Base-by-base conservation (phyloP, 2,888 invertebrate genomes). In the Drosophila bunnanda region DNA sequence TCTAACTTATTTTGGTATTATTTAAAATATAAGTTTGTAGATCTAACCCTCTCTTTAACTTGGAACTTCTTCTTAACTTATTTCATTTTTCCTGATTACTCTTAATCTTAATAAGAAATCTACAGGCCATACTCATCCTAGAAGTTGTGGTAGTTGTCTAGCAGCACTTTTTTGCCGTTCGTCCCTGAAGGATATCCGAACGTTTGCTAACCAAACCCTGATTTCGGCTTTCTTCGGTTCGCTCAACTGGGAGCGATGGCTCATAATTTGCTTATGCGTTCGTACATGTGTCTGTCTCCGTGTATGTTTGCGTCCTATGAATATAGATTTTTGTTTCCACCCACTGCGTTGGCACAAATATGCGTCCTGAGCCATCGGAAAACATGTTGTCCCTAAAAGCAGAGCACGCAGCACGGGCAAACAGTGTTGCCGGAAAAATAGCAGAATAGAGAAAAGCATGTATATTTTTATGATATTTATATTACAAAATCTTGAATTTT, bases 251-350 rank as follows among this genome's bases (percentile, higher is more conserved):
- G 61, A 61, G 39, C 71, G 70, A 64, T 67, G 66, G 52, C 54
- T 67, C 66, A 67, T 67, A 67, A 64, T 67, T 67, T 67, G 66
- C 66, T 67, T 67, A 54, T 64, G 66, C 54, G 48, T 54, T 20
- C 32, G 39, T 64, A 48, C 46, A 54, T 70, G 77, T 64, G 61
- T 70, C 60, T 34, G 17, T 36, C 34, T 25, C 56, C n/a, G 17
- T 53, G 66, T 59, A 62, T 52, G 4, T 25, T 30, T 52, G 44
- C 15, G 38, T 70, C 68, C 79, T 76, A 75, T 84, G 85, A 85
- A 82, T 82, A 85, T 85, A 82, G 82, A 82, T 82, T 82, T 82
- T 84, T 74, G 65, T 73, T 84, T 78, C 75, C 78, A 65, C 66
- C 69, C 61, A 58, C 71, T 78, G 74, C 67, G 54, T 52, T 38